phyloP scores from a whole-genome alignment of 2,888 invertebrate genomes.

The Tiliacea citrago region DNA sequence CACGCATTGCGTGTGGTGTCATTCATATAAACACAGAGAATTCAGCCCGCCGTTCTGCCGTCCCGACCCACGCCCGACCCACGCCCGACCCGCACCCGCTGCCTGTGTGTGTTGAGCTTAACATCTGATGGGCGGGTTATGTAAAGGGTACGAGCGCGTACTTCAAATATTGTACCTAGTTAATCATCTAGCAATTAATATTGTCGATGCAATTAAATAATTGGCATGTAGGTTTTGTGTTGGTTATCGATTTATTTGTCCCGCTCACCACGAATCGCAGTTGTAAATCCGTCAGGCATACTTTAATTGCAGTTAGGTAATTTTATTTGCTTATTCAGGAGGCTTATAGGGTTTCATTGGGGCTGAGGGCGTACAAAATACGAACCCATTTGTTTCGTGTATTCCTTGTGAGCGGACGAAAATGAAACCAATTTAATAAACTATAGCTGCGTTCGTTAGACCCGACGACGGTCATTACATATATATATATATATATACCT shows the following conservation, averaged over 20 bases:
- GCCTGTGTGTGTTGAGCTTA: no score
- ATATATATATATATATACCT: slow-evolving; percentile 15
- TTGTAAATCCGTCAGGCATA: background rate
- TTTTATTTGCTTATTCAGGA: slow-evolving; percentile 25
- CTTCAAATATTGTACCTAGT: background rate
- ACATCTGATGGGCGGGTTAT: background rate
- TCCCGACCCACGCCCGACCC: no score
- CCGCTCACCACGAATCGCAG: background rate
- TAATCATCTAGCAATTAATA: background rate
- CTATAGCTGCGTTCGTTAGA: slow-evolving; percentile 38
- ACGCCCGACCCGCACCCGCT: no score
- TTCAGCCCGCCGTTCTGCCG: no score
- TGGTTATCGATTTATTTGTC: background rate
- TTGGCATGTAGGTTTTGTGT: background rate
- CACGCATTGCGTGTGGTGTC: no score
- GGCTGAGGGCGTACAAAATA: background rate
- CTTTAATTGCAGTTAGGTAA: background rate
- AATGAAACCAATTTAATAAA: slow-evolving; percentile 31
- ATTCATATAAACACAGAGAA: no score
- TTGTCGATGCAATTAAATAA: slow-evolving; percentile 3
- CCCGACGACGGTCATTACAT: slow-evolving; percentile 23
- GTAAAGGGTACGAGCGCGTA: background rate
- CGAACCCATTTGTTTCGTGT: slow-evolving; percentile 1
- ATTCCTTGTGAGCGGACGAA: slow-evolving; percentile 15
- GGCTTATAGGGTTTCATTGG: background rate